Conservation (phyloP, 1,140 invertebrate species). For the Paraescarpia echinospica region DNA sequence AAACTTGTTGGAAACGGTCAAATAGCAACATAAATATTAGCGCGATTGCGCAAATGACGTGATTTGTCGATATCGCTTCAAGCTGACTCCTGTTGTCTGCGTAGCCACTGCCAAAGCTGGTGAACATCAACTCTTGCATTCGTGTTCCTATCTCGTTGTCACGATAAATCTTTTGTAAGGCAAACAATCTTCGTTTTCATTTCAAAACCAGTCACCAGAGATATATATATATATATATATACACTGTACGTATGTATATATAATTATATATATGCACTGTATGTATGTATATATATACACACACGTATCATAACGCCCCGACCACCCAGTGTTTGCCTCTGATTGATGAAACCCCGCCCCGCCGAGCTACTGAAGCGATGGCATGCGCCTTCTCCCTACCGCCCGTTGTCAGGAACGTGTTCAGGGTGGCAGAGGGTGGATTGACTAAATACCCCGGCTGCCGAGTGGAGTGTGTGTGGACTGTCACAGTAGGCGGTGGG, state of each 20-base stretch:
- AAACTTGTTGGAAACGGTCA: too few species aligned
- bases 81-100: neutral
- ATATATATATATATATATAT: too few species aligned
- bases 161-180: neutral
- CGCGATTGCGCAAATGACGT: neutral
- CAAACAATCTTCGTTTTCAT: too few species aligned
- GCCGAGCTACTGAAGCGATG: neutral
- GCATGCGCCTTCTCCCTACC: neutral
- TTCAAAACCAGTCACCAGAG: too few species aligned
- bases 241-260: too few species aligned
- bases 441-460: neutral
- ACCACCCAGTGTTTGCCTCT: neutral
- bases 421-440: neutral
- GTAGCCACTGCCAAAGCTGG: neutral
- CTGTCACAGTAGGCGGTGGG: neutral
- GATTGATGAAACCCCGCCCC: neutral
- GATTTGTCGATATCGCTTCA: slow-evolving; percentile 1
- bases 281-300: too few species aligned
- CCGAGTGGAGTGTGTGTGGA: neutral
- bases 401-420: neutral
- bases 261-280: too few species aligned
- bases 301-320: neutral
- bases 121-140: neutral
- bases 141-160: neutral
- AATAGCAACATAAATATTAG: too few species aligned